Evolutionary conservation across 2,113 vertebrate genomes (phyloP).

Genomic region (Nicator chloris): DNA sequence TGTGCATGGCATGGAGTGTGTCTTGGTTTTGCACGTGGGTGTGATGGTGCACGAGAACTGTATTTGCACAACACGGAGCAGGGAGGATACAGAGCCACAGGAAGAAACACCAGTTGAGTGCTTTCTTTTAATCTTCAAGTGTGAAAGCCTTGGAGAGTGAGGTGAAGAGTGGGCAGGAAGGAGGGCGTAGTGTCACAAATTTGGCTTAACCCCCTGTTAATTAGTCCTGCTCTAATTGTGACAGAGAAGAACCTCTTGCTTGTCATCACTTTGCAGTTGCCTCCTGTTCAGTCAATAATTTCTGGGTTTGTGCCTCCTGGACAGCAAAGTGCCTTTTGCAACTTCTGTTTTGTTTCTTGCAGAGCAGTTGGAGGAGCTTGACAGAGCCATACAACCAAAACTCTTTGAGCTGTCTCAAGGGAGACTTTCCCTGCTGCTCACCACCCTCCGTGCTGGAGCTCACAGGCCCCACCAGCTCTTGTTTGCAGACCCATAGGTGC

Average conservation of each 20-base stretch:
- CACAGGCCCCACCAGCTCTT: neutral
- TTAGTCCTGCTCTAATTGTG: neutral
- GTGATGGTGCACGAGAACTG: accelerated
- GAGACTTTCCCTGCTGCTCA: neutral
- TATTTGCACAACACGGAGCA: neutral
- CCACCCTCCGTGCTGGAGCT: neutral
- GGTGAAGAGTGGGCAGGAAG: neutral
- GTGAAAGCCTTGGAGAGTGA: neutral
- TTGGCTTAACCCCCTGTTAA: neutral
- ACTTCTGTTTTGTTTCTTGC: neutral
- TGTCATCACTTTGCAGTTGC: neutral
- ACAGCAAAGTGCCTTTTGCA: neutral
- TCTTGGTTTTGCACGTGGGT: accelerated
- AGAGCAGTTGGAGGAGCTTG: neutral
- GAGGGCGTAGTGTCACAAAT: neutral
- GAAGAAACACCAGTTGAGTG: neutral
- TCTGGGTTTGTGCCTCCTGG: neutral
- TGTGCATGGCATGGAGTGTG: accelerated
- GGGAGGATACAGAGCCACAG: neutral
- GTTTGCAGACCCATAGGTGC: neutral
- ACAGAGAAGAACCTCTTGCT: neutral
- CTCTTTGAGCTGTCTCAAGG: neutral
- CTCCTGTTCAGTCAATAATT: neutral
- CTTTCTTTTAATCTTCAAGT: neutral
- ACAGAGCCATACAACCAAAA: accelerated